Base-by-base conservation (phyloP, 2,888 invertebrate species). In the Panopea generosa region DNA sequence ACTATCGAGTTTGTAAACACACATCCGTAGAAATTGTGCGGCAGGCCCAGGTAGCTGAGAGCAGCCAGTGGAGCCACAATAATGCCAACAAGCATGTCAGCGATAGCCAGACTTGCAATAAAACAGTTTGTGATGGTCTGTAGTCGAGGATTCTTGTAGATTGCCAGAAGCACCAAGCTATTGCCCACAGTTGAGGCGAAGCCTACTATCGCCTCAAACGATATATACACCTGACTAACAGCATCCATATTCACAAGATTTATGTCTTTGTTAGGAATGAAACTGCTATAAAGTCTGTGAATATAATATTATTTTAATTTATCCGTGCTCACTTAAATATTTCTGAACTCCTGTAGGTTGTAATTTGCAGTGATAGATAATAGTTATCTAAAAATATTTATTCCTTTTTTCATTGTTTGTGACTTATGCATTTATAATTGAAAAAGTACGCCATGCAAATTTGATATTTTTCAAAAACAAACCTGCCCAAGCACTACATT, bases 1-100 rank as follows among this genome's bases (percentile, higher is more conserved):
- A 92, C 84, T 18, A 88, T 77, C 2, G 88, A 87, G 74, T 91
- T 91, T n/a, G 90, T 85, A 50, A 92, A 84, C 9, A 90, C 86
- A 77, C 90, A 90, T 47, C 89, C 88, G 26, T 86, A 81, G 59
- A 88, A 89, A 52, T 89, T 52, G 11, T 70, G 55, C 14, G 89
- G 88, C 18, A 88, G 62, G 14, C 89, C 89, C 4, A 84, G 70
- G 67, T 82, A 88, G 52, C 85, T 84, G 1, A 87, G 71, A 11
- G 88, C 84, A 6, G 88, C 88, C 22, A 85, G 52, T 20, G 90
- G 90, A 11, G 87, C 86, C 20, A 87, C 89, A 16, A 90, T 71
- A 14, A 89, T 60, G 2, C 90, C 90, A n/a, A 90, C 90, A 1
- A 89, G 69, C 14, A 89, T 70, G 68, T 90, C 90, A 3, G 90